Conservation (phyloP, 2,888 invertebrate genomes). For the Alitta virens region DNA sequence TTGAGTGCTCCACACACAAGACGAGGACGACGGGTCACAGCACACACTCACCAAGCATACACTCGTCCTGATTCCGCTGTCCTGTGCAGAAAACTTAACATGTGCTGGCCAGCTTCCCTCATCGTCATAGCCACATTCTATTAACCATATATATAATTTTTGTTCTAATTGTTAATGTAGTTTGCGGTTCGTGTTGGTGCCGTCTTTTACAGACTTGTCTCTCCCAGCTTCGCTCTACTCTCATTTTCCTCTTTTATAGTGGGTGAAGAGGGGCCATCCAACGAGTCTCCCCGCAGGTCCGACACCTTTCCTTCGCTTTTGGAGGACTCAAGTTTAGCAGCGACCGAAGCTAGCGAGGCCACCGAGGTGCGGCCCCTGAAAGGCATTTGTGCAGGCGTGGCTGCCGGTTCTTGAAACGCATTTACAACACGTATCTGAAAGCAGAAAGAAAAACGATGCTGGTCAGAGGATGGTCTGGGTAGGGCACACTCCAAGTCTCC, state of each 20-base stretch:
- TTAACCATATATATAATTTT: constrained; percentile 4
- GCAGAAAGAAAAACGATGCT: constrained; percentile 30
- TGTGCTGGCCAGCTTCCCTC: background rate
- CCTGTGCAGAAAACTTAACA: background rate
- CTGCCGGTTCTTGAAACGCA: constrained; percentile 73
- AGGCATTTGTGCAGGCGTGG: constrained; percentile 25
- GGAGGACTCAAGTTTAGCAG: constrained; percentile 23
- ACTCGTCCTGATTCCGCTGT: background rate
- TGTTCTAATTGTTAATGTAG: background rate
- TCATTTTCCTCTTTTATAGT: constrained; percentile 2
- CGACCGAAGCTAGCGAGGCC: constrained; percentile 25
- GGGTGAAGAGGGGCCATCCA: constrained; percentile 6
- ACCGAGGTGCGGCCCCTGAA: constrained; percentile 26
- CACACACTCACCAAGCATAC: too few relatives aligned
- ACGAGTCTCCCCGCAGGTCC: constrained; percentile 9
- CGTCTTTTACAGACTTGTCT: constrained; percentile 15
- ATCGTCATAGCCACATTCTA: constrained; percentile 4
- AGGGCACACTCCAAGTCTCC: too few relatives aligned
- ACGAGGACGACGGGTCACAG: background rate
- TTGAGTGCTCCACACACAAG: background rate
- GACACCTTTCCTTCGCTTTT: constrained; percentile 18
- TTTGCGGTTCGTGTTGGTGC: background rate
- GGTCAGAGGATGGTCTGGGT: too few relatives aligned
- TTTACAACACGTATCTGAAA: constrained; percentile 99
- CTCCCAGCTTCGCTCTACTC: constrained; percentile 10